Base-by-base conservation (phyloP, 2,797 vertebrate species). In the Carduelis carduelis region DNA sequence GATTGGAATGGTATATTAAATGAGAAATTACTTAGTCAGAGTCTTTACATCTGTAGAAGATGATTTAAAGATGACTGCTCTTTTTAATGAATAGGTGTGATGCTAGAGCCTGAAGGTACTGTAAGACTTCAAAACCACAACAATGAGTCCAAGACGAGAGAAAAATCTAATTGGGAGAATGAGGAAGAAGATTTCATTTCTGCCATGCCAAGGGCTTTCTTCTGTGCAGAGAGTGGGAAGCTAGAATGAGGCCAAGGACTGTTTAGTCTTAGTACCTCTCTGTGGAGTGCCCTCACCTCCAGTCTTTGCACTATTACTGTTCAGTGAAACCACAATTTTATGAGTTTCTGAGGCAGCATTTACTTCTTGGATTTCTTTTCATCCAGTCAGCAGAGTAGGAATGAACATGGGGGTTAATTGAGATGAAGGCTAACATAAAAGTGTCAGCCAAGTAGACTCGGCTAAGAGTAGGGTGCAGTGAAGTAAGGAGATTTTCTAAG, bases 41-140 rank as follows among this genome's bases (percentile, higher is more conserved):
- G 46, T 47, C 43, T 87, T 85, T 74, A 59, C 61, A 61, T 71
- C 53, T 81, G 37, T 23, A 65, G 87, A 85, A 68, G 76, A 90
- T 68, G 78, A 47, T 80, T 93, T 74, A 39, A 84, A 74, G 56
- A 76, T 65, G 89, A 85, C 75, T 77, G 16, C 11, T 61, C 19
- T 82, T 89, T 71, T 83, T 83, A 81, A 93, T 85, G 65, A 89
- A 32, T 78, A 78, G 57, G 35, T 78, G 47, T 85, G 83, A 95
- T 64, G 57, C 55, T 35, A 50, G 6, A 92, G 35, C 87, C 89
- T 83, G 71, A 80, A 91, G 84, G 75, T 78, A 75, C 15, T 44
- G 30, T 41, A 81, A 64, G 71, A 68, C 70, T 83, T 89, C 55
- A 24, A 89, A 92, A 71, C 69, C 82, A 83, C 81, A 93, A 79